Evolutionary conservation across 2,113 vertebrate species (phyloP).

Genomic region (Charadrius vociferus): DNA sequence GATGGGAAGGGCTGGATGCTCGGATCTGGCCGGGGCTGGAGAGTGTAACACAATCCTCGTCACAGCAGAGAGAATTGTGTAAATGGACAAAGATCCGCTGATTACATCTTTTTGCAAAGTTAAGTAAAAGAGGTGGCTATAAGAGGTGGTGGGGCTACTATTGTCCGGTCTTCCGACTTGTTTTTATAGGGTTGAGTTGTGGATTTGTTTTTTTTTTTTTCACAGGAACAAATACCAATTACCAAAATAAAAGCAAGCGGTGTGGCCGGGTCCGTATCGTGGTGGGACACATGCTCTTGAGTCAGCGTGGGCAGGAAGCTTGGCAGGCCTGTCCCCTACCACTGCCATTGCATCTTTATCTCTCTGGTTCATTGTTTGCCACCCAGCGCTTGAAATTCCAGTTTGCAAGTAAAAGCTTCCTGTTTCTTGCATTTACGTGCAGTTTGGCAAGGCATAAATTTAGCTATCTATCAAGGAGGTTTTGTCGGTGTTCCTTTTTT

Average conservation of each 20-base stretch:
- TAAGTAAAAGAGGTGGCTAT: constrained; percentile 77
- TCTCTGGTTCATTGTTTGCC: constrained; percentile 80
- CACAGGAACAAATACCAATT: constrained; percentile 80
- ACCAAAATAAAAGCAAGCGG: constrained; percentile 78
- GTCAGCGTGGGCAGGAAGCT: constrained; percentile 80
- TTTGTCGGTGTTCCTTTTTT: neutral
- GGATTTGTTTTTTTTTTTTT: neutral
- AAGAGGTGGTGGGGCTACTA: constrained; percentile 65
- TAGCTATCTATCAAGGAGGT: constrained; percentile 52
- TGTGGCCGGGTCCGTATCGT: constrained; percentile 80
- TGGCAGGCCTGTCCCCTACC: constrained; percentile 68
- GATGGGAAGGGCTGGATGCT: constrained; percentile 4
- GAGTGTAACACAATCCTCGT: constrained; percentile 79
- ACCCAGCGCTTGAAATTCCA: constrained; percentile 78
- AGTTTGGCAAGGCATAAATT: constrained; percentile 68
- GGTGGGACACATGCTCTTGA: constrained; percentile 76
- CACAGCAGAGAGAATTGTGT: constrained; percentile 78
- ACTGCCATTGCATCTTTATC: constrained; percentile 81
- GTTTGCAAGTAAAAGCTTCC: constrained; percentile 84
- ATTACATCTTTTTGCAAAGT: constrained; percentile 81
- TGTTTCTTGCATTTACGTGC: constrained; percentile 79
- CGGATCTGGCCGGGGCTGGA: neutral
- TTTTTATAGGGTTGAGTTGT: constrained; percentile 67
- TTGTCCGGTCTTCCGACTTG: constrained; percentile 76
- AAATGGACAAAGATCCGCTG: constrained; percentile 78